Percentiles rank a stretch among this genome's conserved stretches.
phyloP scores from a whole-genome alignment of 2,113 vertebrate genomes.

The Percina caprodes region DNA sequence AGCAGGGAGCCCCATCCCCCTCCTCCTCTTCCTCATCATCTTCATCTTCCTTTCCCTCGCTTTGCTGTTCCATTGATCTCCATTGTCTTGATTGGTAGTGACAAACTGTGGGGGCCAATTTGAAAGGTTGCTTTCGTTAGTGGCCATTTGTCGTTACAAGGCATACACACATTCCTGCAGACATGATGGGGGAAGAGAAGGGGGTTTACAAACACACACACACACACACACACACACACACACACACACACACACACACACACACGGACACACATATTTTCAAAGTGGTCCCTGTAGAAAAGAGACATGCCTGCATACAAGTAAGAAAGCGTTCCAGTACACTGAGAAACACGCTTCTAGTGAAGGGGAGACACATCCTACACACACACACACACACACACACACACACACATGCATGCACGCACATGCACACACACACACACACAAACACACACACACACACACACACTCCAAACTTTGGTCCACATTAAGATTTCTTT shows the following conservation, averaged over 20 bases:
- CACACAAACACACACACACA: background rate
- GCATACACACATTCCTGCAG: conserved; percentile 56
- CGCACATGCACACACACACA: conserved; percentile 24
- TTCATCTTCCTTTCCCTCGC: conserved; percentile 3
- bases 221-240: conserved; percentile 3
- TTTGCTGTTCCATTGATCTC: conserved; percentile 67
- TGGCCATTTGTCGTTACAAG: conserved; percentile 46
- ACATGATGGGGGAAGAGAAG: conserved; percentile 22
- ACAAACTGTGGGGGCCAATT: conserved; percentile 66
- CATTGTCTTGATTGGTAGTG: conserved; percentile 71
- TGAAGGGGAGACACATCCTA: conserved; percentile 2
- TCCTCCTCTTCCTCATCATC: conserved; percentile 33
- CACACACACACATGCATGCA: conserved; percentile 9
- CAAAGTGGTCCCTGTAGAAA: conserved; percentile 60
- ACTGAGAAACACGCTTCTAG: conserved; percentile 30
- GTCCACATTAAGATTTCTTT: conserved; percentile 50
- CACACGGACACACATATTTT: conserved; percentile 25
- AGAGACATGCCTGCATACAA: conserved; percentile 25
- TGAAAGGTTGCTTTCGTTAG: conserved; percentile 76
- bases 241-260: conserved; percentile 10
- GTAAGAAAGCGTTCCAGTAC: conserved; percentile 40
- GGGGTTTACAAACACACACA: conserved; percentile 7
- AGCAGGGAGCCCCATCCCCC: background rate
- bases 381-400: conserved; percentile 11
- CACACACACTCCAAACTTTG: conserved; percentile 26